These are phyloP conservation scores for Stegodyphus mimosarum DNA, from an alignment of 1,140 invertebrate genomes.

Conservation along the genomic window DNA sequence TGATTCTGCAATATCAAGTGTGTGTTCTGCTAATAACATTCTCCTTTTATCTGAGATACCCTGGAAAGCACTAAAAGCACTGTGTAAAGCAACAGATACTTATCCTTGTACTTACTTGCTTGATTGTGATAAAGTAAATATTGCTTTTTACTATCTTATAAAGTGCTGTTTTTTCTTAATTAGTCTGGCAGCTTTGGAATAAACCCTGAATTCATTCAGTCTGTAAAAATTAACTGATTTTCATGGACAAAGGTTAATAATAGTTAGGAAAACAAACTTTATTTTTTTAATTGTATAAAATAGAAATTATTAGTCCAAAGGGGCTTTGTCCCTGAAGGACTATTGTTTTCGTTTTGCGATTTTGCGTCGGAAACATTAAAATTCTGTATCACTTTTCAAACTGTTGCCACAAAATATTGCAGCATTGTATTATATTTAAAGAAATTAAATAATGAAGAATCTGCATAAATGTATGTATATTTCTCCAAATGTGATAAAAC, in stretches of 20 bases:
- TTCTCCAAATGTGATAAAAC: too few species aligned
- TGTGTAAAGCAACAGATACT: constrained; percentile 1
- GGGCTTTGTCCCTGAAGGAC: too few species aligned
- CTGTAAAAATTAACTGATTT: not conserved
- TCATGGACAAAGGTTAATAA: not conserved
- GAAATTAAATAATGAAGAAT: too few species aligned
- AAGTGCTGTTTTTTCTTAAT: too few species aligned
- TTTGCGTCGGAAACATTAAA: too few species aligned
- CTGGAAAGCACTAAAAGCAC: not conserved
- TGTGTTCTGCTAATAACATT: constrained; percentile 19
- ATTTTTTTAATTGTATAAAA: not conserved
- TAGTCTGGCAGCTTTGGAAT: not conserved
- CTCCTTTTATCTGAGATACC: not conserved
- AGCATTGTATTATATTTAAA: too few species aligned
- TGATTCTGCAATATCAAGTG: constrained; percentile 9
- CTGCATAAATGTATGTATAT: too few species aligned
- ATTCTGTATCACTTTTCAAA: too few species aligned
- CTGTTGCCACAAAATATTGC: too few species aligned
- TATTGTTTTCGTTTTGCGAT: too few species aligned
- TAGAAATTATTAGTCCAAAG: too few species aligned
- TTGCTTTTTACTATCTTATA: not conserved
- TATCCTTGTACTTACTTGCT: constrained; percentile 23
- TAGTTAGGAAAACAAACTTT: not conserved
- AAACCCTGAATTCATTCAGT: not conserved
- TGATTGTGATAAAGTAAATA: constrained; percentile 36